Base-by-base conservation (phyloP, 2,797 vertebrate species). In the Tragopan temminckii region DNA sequence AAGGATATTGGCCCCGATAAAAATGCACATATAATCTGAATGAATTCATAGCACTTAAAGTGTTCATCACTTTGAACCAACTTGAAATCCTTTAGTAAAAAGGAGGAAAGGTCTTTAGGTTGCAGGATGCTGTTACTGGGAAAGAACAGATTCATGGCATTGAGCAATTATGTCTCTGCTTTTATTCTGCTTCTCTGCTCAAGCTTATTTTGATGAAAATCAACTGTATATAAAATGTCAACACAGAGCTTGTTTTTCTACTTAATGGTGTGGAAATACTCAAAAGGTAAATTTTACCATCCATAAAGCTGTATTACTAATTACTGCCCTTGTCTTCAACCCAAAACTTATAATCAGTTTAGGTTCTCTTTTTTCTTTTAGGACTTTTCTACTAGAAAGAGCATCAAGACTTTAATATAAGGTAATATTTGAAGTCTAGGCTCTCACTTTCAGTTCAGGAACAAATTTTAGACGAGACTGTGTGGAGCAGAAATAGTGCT, bases 151-250 rank as follows among this genome's bases (percentile, higher is more conserved):
- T 76, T 62, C 38, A n/a, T 62, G 43, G 2, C 12, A 48, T 2
- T 59, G 58, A 93, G 9, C 5, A 68, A 9, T 5, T 84, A 9
- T 64, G 80, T 72, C 67, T 35, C 15, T 71, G 19, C 7, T n/a
- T 78, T 93, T 90, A 84, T 90, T 95, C 55, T 86, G 40, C 74
- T 71, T 58, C 58, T 86, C 29, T 84, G 45, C 25, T 84, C 33
- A 68, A 45, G 50, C 9, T 88, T 84, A 55, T 86, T 92, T 90
- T 78, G 50, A 58, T 63, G 70, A 86, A 91, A 95, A 83, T 89
- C 62, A 91, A 17, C 8, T 23, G 25, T 25, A 5, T 35, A 42
- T 31, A 36, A 75, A 66, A 50, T 31, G 38, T 29, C 42, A 81
- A 36, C 11, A 38, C 5, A 81, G 86, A 62, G 15, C 31, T 42